Base-by-base conservation (phyloP, 2,888 invertebrate genomes). In the Dolomedes plantarius region DNA sequence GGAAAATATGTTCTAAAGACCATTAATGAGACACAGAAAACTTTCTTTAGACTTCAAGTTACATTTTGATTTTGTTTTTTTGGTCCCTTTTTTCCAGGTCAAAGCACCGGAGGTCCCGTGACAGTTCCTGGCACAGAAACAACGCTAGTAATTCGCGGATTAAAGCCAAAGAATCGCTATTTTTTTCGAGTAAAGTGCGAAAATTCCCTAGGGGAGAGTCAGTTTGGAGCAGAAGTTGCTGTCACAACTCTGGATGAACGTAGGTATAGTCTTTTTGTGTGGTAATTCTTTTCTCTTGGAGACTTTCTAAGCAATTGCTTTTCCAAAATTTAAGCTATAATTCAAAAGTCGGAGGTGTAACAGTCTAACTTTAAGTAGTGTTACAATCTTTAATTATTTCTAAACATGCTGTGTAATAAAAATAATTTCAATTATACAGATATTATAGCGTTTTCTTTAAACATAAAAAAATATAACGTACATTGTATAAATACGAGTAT, bases 211-310 rank as follows among this genome's bases (percentile, higher is more conserved):
- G 98, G 98, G 82, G 94, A 94, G 23, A 98, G 98, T 36, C 95
- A 96, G 89, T 96, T 97, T 2, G 98, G 98, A 0, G 96, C 97
- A 90, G 95, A 96, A 3, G 97, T 98, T 1, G 96, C 96, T 2
- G 98, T 98, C 89, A 97, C 97, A 88, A 98, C 98, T 36, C 97
- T 97, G 56, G 98, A 98, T 92, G 97, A 98, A 93, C 93, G 94
- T 92, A 91, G 91, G 80, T 86, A 81, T 86, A 86, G 64, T 86
- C 77, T 67, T 56, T 85, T 85, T 85, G 56, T 71, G 76, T 76
- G 82, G 71, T 50, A 83, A 41, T 56, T 56, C 56, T 23, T 23
- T 56, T 56, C 9, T 36, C 36, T 36, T 9, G 9, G 36, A 36
- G 36, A 36, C 9, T 36, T 5, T 9, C 6, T 36, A 9, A 5